Evolutionary conservation across 2,888 invertebrate genomes (phyloP).

Genomic region (Hemicrepidius hirtus): DNA sequence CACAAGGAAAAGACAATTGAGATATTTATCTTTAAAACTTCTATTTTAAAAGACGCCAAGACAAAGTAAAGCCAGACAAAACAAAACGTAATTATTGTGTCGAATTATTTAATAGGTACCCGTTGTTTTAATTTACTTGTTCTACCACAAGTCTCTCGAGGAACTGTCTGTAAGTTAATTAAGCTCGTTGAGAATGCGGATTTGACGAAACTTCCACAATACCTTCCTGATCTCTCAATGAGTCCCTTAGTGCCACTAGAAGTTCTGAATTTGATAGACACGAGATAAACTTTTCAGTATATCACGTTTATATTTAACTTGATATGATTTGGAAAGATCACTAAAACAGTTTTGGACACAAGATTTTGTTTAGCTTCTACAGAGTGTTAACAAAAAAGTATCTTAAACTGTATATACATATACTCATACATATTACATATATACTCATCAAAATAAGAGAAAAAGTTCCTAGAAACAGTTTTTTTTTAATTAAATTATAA

Average conservation of each 20-base stretch:
- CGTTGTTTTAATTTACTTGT: slow-evolving; percentile 18
- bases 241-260: slow-evolving; percentile 27
- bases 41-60: no score
- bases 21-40: background rate
- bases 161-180: slow-evolving; percentile 20
- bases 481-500: no score
- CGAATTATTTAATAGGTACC: slow-evolving; percentile 6
- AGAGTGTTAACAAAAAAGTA: no score
- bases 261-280: slow-evolving; percentile 31
- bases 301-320: slow-evolving; percentile 11
- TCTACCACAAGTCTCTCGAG: slow-evolving; percentile 15
- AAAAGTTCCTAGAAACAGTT: no score
- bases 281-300: slow-evolving; percentile 19
- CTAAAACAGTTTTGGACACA: no score
- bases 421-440: no score
- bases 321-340: background rate
- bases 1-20: background rate
- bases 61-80: background rate
- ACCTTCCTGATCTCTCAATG: slow-evolving; percentile 26
- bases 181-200: slow-evolving; percentile 30
- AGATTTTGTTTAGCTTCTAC: no score
- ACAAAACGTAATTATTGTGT: slow-evolving; percentile 7
- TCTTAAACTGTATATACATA: no score
- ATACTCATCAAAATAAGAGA: no score
- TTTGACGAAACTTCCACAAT: slow-evolving; percentile 31